Conservation (phyloP, 1,140 invertebrate species). For the Drosophila carrolli region DNA sequence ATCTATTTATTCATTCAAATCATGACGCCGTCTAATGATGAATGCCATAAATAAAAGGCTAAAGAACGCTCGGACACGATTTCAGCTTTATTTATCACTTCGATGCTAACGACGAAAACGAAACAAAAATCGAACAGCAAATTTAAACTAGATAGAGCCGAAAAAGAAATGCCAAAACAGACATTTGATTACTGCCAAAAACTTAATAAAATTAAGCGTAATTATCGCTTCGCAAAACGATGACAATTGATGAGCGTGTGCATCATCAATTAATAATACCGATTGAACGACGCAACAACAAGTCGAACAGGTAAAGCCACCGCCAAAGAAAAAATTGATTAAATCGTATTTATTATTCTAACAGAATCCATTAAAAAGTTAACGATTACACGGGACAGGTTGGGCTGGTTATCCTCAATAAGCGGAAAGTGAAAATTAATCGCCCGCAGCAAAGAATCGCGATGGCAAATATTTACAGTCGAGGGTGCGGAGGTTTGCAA, state of each 20-base stretch:
- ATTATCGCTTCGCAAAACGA: constrained; percentile 14
- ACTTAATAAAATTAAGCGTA: constrained; percentile 25
- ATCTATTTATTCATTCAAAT: constrained; percentile 64
- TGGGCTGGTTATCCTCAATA: constrained; percentile 38
- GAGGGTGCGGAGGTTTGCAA: not conserved
- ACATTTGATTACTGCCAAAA: constrained; percentile 7
- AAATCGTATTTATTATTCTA: constrained; percentile 48
- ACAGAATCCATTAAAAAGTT: constrained; percentile 47
- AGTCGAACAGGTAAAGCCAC: constrained; percentile 39
- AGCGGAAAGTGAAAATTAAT: constrained; percentile 52
- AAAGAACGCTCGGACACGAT: constrained; percentile 40
- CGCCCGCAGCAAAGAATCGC: not conserved
- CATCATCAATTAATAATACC: constrained; percentile 48
- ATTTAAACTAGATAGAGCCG: constrained; percentile 34
- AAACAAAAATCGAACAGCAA: constrained; percentile 17
- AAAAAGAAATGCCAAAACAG: constrained; percentile 9
- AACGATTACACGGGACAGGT: constrained; percentile 51
- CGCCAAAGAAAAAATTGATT: constrained; percentile 27
- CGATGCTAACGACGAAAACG: constrained; percentile 34
- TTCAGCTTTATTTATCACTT: constrained; percentile 39
- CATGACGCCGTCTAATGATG: constrained; percentile 65
- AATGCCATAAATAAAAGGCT: constrained; percentile 60
- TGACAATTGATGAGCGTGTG: constrained; percentile 19
- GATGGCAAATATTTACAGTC: constrained; percentile 37
- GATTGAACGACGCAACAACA: constrained; percentile 6